Evolutionary conservation across 1,140 invertebrate genomes (phyloP).

Genomic region (Thereuonema tuberculata): DNA sequence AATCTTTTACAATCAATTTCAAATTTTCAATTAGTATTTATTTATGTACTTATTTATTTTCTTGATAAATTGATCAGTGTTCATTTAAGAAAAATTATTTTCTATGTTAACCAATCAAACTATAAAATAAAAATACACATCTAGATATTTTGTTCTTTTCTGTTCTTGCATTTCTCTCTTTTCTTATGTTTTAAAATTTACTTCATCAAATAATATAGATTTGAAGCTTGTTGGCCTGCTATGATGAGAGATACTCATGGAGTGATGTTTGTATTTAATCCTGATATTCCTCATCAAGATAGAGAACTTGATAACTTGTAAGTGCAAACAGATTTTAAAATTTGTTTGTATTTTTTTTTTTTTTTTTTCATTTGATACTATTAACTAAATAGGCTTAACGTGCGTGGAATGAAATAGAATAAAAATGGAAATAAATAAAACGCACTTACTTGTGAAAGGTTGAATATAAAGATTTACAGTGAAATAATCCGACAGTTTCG

Average conservation of each 20-base stretch:
- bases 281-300: conserved; percentile 39
- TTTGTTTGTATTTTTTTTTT: no score
- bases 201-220: conserved; percentile 36
- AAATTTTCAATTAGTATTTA: conserved; percentile 1
- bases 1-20: no score
- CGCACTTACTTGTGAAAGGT: no score
- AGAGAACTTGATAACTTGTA: conserved; percentile 52
- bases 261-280: conserved; percentile 57
- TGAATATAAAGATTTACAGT: no score
- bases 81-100: not conserved
- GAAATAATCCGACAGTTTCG: no score
- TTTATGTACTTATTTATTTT: not conserved
- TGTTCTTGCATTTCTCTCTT: no score
- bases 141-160: conserved; percentile 11
- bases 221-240: conserved; percentile 61
- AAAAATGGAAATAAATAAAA: no score
- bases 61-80: not conserved
- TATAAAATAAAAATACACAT: conserved; percentile 8
- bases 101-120: not conserved
- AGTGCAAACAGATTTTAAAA: conserved; percentile 5
- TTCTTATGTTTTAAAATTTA: no score
- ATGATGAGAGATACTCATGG: conserved; percentile 51
- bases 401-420: no score
- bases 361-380: conserved; percentile 4
- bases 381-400: no score